phyloP scores from a whole-genome alignment of 2,797 vertebrate species.

The Otus scops region DNA sequence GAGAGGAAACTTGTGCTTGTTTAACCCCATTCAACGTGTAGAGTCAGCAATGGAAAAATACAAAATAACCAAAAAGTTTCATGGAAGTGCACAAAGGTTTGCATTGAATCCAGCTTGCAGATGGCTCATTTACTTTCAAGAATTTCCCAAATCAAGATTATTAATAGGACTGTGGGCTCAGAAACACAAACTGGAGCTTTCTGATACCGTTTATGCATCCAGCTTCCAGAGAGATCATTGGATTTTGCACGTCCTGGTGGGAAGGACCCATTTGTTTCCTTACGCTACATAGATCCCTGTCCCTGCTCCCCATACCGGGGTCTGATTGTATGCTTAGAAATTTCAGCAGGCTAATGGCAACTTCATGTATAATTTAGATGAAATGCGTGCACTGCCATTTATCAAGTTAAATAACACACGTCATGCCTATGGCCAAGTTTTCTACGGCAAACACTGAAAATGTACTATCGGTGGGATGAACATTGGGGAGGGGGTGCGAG shows the following conservation, averaged over 20 bases:
- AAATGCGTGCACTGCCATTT: background rate
- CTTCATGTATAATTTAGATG: background rate
- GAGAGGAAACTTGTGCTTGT: background rate
- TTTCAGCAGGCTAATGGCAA: background rate
- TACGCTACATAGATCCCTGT: background rate
- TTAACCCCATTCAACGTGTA: background rate
- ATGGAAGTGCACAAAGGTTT: background rate
- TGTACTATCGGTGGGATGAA: rapidly evolving
- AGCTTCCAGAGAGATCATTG: background rate
- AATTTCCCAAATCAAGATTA: conserved; percentile 15
- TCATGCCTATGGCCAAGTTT: background rate
- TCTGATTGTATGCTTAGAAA: background rate
- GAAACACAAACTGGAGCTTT: background rate
- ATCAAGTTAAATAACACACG: background rate
- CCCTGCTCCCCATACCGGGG: rapidly evolving
- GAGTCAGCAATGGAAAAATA: background rate
- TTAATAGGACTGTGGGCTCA: background rate
- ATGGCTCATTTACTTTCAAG: background rate
- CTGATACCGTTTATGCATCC: background rate
- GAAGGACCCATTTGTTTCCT: background rate
- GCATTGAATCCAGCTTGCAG: background rate
- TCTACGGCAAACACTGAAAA: background rate
- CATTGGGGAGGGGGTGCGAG: rapidly evolving
- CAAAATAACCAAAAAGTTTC: background rate
- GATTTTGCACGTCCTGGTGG: background rate